Conservation (phyloP, 1,140 invertebrate genomes). For the Aphelenchoides avenae region DNA sequence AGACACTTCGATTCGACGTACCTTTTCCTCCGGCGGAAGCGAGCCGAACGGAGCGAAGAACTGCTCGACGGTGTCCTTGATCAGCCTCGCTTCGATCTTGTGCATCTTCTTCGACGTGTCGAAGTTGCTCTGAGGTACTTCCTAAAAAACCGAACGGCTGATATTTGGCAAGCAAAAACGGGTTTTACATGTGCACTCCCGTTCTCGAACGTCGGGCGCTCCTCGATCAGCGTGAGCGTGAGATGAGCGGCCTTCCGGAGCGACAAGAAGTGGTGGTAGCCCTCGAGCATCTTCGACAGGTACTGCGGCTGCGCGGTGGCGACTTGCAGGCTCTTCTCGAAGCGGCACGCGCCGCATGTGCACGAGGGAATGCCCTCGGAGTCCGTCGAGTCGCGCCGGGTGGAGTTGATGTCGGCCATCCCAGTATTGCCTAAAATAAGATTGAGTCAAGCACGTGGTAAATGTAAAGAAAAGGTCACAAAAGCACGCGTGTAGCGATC, state of each 20-base stretch:
- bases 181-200: conserved; percentile 12
- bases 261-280: conserved; percentile 39
- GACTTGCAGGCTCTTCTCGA: too few relatives aligned
- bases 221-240: conserved; percentile 42
- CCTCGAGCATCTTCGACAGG: conserved; percentile 31
- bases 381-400: too few relatives aligned
- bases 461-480: too few relatives aligned
- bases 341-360: too few relatives aligned
- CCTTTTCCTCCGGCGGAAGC: conserved; percentile 29
- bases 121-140: conserved; percentile 42
- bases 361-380: too few relatives aligned
- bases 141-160: conserved; percentile 8
- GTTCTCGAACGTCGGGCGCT: conserved; percentile 9
- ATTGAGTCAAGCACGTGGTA: too few relatives aligned
- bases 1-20: too few relatives aligned
- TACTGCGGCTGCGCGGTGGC: conserved; percentile 29
- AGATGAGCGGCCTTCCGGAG: conserved; percentile 42
- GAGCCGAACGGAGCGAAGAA: conserved; percentile 35
- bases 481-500: too few relatives aligned
- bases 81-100: conserved; percentile 40
- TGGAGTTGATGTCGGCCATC: too few relatives aligned
- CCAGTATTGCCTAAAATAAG: too few relatives aligned
- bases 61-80: conserved; percentile 48
- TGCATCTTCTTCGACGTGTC: conserved; percentile 43
- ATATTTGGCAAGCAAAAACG: neutral